A percentile compares a stretch with the other conserved stretches of the same genome.
These are phyloP conservation scores for Drosophila ercepeae DNA, from an alignment of 1,140 invertebrate genomes.

Conservation along the genomic window DNA sequence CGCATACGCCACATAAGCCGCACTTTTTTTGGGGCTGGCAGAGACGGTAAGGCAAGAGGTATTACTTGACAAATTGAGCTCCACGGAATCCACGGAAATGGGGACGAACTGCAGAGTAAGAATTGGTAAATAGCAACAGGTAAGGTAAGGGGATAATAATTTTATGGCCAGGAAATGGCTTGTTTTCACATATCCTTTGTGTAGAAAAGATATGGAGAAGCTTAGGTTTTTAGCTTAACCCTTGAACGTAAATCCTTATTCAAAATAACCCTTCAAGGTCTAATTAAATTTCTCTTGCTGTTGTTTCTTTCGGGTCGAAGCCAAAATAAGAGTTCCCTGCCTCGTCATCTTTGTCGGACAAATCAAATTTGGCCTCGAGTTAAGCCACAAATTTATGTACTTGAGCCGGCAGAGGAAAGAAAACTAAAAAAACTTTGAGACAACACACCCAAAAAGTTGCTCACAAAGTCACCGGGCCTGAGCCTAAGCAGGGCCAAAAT, in stretches of 20 bases:
- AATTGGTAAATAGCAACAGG: constrained; percentile 34
- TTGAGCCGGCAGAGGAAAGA: not conserved
- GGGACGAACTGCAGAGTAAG: constrained; percentile 1
- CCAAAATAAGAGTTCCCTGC: constrained; percentile 10
- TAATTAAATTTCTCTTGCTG: constrained; percentile 8
- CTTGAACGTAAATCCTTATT: not conserved
- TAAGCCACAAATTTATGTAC: constrained; percentile 32
- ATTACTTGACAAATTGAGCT: constrained; percentile 40
- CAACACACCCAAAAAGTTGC: constrained; percentile 45
- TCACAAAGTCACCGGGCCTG: constrained; percentile 4
- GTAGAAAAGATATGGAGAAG: not conserved
- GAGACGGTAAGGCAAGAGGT: constrained; percentile 9
- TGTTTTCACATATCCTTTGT: not conserved
- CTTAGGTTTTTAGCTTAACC: not conserved
- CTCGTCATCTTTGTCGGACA: constrained; percentile 9
- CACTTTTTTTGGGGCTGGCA: constrained; percentile 21
- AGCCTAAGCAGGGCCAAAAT: constrained; percentile 43
- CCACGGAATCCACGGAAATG: not conserved
- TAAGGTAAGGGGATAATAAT: constrained; percentile 32
- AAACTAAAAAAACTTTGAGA: constrained; percentile 37
- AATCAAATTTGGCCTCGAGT: constrained; percentile 26
- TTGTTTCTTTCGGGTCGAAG: not conserved
- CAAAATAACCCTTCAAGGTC: constrained; percentile 11
- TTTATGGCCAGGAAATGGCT: constrained; percentile 11
- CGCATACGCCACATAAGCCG: constrained; percentile 69